phyloP scores from a whole-genome alignment of 2,113 vertebrate species.

The Callionymus lyra region DNA sequence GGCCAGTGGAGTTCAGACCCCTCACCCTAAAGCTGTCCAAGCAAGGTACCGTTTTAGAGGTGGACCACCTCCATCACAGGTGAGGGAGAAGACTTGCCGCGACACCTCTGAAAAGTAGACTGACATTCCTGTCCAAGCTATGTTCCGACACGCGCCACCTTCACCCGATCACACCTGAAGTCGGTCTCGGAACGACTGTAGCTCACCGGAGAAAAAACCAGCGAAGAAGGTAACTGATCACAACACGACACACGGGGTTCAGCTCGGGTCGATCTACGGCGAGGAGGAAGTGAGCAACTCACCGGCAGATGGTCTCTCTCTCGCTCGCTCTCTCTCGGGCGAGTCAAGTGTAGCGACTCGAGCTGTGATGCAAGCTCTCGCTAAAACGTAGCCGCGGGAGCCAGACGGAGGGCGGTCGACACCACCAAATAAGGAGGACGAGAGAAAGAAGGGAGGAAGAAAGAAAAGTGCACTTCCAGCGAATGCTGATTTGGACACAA shows the following conservation, averaged over 20 bases:
- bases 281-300: slow-evolving; percentile 22
- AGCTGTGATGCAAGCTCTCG: slow-evolving; percentile 30
- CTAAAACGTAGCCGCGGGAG: slow-evolving; percentile 48
- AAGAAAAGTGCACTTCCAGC: slow-evolving; percentile 1
- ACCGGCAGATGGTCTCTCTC: slow-evolving; percentile 41
- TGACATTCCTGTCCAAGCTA: slow-evolving; percentile 36
- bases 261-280: slow-evolving; percentile 6
- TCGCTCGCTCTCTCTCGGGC: slow-evolving; percentile 16
- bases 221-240: slow-evolving; percentile 10
- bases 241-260: background rate
- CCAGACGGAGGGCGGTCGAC: slow-evolving; percentile 29
- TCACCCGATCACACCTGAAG: too few relatives aligned
- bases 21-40: too few relatives aligned
- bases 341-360: slow-evolving; percentile 40
- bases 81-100: too few relatives aligned
- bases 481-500: slow-evolving; percentile 12
- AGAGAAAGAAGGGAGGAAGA: background rate
- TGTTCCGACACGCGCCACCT: slow-evolving; percentile 41
- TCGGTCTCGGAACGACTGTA: too few relatives aligned
- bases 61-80: too few relatives aligned
- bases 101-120: too few relatives aligned
- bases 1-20: too few relatives aligned
- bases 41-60: too few relatives aligned
- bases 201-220: too few relatives aligned
- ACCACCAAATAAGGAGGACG: slow-evolving; percentile 52